A percentile compares a stretch with the other conserved stretches of the same genome.
Conservation (phyloP, 2,113 vertebrate genomes). For the Spea multiplicata region DNA sequence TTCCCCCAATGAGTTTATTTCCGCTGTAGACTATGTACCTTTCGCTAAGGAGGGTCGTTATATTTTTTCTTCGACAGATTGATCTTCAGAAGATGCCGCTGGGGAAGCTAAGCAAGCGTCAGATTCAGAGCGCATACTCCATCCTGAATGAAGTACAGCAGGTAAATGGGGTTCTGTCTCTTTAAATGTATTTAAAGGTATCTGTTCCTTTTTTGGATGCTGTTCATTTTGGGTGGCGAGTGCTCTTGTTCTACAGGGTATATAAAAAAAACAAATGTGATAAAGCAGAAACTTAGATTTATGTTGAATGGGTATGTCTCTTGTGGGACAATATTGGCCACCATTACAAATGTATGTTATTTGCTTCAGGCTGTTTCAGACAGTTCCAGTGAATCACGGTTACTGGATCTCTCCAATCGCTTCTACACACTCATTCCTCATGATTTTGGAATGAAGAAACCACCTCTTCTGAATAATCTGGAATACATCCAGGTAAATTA, state of each 20-base stretch:
- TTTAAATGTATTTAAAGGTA: not conserved
- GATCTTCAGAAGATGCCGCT: constrained; percentile 98
- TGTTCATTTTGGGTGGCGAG: not conserved
- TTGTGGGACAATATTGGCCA: too few relatives aligned
- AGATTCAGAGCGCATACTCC: constrained; percentile 96
- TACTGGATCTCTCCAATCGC: constrained; percentile 94
- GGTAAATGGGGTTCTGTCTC: constrained; percentile 64
- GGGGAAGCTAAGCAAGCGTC: constrained; percentile 93
- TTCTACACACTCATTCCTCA: constrained; percentile 98
- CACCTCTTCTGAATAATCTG: constrained; percentile 83
- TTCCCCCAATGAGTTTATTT: too few relatives aligned
- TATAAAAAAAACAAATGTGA: too few relatives aligned
- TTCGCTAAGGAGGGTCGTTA: not conserved
- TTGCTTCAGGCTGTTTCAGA: constrained; percentile 79
- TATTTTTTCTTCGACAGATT: constrained; percentile 67
- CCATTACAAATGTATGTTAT: not conserved
- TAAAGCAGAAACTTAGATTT: too few relatives aligned
- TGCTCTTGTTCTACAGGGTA: too few relatives aligned
- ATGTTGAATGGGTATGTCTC: too few relatives aligned
- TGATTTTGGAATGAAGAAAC: constrained; percentile 98
- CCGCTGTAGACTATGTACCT: too few relatives aligned
- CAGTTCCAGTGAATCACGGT: constrained; percentile 73
- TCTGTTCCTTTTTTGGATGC: not conserved
- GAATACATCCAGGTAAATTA: constrained; percentile 87
- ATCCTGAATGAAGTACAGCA: constrained; percentile 94